Percentiles rank a stretch among this genome's conserved stretches.
phyloP scores from a whole-genome alignment of 2,888 invertebrate species.

The Rhagophthalmus giganteus region DNA sequence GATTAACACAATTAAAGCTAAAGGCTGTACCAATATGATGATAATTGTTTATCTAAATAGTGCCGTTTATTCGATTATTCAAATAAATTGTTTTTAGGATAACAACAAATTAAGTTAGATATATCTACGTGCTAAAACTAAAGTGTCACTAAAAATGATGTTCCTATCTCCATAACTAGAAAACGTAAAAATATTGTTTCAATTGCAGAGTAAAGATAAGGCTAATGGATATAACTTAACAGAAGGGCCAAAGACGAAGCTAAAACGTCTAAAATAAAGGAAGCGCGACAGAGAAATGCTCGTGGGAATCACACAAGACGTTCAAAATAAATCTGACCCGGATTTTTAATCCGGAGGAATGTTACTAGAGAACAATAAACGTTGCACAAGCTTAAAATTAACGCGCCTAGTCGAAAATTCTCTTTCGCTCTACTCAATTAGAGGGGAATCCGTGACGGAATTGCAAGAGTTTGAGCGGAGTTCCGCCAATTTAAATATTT shows the following conservation, averaged over 20 bases:
- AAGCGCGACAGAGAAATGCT: conserved; percentile 39
- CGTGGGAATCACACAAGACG: conserved; percentile 45
- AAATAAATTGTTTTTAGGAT: too few relatives aligned
- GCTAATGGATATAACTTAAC: conserved; percentile 26
- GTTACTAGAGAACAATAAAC: conserved; percentile 33
- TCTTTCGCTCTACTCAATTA: conserved; percentile 32
- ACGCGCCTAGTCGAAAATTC: conserved; percentile 27
- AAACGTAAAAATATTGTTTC: too few relatives aligned
- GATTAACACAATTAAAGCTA: too few relatives aligned
- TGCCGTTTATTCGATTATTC: too few relatives aligned
- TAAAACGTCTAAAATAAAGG: conserved; percentile 37
- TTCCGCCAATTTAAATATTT: conserved; percentile 38
- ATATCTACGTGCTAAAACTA: too few relatives aligned
- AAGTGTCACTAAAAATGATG: too few relatives aligned
- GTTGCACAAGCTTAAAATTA: conserved; percentile 28
- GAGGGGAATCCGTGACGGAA: conserved; percentile 34
- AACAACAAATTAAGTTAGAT: too few relatives aligned
- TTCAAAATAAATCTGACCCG: conserved; percentile 45
- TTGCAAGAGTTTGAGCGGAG: conserved; percentile 27
- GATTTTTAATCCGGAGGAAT: conserved; percentile 44
- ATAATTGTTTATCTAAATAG: too few relatives aligned
- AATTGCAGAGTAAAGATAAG: conserved; percentile 32
- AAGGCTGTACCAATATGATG: too few relatives aligned
- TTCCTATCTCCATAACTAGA: too few relatives aligned
- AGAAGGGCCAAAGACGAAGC: conserved; percentile 34